Percentiles rank a stretch among this genome's conserved stretches.
Conservation (phyloP, 2,888 invertebrate genomes). For the Spilarctia lutea region DNA sequence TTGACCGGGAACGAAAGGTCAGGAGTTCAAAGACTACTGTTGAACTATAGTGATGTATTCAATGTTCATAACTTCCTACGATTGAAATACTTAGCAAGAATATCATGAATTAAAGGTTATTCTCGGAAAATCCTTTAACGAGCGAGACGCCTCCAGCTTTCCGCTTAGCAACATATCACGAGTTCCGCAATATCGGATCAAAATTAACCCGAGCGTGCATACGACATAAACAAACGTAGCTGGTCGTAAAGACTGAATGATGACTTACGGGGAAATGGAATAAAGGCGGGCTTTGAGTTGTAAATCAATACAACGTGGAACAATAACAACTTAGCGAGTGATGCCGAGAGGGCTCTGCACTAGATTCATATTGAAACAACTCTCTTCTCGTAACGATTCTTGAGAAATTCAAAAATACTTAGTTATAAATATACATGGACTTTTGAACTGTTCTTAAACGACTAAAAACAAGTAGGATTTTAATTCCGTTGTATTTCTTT, state of each 20-base stretch:
- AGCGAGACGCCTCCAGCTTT: conserved; percentile 27
- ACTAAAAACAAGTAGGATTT: background rate
- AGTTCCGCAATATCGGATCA: conserved; percentile 40
- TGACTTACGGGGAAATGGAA: conserved; percentile 67
- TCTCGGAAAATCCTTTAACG: conserved; percentile 11
- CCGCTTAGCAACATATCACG: conserved; percentile 41
- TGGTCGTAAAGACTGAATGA: conserved; percentile 70
- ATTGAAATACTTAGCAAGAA: background rate
- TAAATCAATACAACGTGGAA: conserved; percentile 69
- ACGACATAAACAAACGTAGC: conserved; percentile 67
- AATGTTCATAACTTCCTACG: background rate
- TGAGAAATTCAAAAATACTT: background rate
- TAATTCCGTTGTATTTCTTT: background rate
- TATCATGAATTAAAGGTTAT: conserved; percentile 9
- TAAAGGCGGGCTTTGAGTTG: conserved; percentile 51
- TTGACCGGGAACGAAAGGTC: conserved; percentile 45
- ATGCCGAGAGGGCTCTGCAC: conserved; percentile 18
- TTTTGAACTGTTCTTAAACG: background rate
- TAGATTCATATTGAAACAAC: conserved; percentile 28
- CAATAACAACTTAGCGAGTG: conserved; percentile 49
- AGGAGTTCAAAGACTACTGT: conserved; percentile 26
- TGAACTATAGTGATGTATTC: conserved; percentile 11
- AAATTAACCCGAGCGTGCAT: conserved; percentile 59
- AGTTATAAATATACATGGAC: background rate
- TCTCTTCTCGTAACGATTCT: background rate